Percentiles rank a stretch among this genome's conserved stretches.
Evolutionary conservation across 2,797 vertebrate species (phyloP).

Genomic region (Rhinogobio ventralis): DNA sequence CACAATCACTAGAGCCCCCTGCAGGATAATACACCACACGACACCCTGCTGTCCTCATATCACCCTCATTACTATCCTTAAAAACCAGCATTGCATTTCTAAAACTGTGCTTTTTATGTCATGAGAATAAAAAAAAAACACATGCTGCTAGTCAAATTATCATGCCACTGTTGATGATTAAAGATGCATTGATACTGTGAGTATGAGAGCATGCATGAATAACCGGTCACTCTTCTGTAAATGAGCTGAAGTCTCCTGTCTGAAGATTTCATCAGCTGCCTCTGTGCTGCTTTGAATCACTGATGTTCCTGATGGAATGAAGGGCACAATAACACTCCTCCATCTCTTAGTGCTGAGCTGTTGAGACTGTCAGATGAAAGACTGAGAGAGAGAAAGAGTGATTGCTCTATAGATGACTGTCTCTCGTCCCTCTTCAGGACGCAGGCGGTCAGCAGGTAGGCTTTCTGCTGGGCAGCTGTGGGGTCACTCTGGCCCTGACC

Average conservation of each 20-base stretch:
- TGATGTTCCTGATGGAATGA: not conserved
- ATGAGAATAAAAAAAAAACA: not conserved
- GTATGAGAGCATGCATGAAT: not conserved
- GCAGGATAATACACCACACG: conserved; percentile 61
- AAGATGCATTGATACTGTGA: not conserved
- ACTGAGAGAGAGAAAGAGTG: not conserved
- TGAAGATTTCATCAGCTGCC: not conserved
- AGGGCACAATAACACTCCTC: not conserved
- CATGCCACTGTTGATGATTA: not conserved
- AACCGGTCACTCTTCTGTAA: not conserved
- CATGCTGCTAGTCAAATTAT: not conserved
- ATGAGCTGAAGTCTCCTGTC: not conserved
- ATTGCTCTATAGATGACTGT: not conserved
- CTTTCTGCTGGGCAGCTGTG: conserved; percentile 94
- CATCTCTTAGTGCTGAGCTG: not conserved
- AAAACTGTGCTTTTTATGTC: not conserved
- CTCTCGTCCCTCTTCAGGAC: conserved; percentile 77
- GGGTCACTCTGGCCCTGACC: conserved; percentile 90
- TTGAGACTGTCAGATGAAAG: not conserved
- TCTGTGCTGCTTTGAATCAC: not conserved
- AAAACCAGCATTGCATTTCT: not conserved
- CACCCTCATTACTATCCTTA: not conserved
- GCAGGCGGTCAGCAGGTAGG: conserved; percentile 96
- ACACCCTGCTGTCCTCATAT: not conserved
- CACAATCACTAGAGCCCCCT: conserved; percentile 65